Evolutionary conservation across 2,888 invertebrate genomes (phyloP).

Genomic region (Drosophila mimetica): DNA sequence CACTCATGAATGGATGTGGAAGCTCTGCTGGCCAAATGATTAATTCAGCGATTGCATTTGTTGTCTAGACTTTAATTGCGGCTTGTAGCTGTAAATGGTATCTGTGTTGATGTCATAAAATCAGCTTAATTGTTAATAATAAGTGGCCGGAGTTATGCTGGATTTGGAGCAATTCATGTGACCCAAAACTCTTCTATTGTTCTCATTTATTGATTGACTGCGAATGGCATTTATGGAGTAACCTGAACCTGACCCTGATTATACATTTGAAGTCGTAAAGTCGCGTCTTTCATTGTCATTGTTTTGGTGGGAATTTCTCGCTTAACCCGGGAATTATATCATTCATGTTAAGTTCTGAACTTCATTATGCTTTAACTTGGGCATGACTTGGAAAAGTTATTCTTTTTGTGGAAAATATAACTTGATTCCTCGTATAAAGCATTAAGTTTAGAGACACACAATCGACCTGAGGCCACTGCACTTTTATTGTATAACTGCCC

Average conservation of each 20-base stretch:
- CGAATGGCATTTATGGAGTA: neutral
- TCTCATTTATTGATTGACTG: slow-evolving; percentile 20
- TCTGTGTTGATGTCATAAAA: slow-evolving; percentile 35
- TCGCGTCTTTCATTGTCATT: slow-evolving; percentile 17
- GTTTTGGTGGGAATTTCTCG: slow-evolving; percentile 21
- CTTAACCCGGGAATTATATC: slow-evolving; percentile 9
- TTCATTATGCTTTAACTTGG: neutral
- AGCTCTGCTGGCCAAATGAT: slow-evolving; percentile 17
- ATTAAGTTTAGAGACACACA: neutral
- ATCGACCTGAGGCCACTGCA: slow-evolving; percentile 39
- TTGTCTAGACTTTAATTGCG: slow-evolving; percentile 35
- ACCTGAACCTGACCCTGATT: slow-evolving; percentile 10
- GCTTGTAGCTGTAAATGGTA: slow-evolving; percentile 27
- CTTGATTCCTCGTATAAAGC: too few relatives aligned
- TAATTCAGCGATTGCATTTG: slow-evolving; percentile 30
- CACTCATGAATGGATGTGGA: slow-evolving; percentile 14
- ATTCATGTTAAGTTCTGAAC: neutral
- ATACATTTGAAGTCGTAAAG: neutral
- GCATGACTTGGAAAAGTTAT: neutral
- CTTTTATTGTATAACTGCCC: slow-evolving; percentile 46
- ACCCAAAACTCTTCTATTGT: slow-evolving; percentile 4
- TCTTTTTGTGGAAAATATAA: too few relatives aligned
- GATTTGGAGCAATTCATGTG: neutral
- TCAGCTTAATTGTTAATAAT: slow-evolving; percentile 5
- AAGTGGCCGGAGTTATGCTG: neutral